Base-by-base conservation (phyloP, 2,113 vertebrate genomes). In the Seriola rivoliana region DNA sequence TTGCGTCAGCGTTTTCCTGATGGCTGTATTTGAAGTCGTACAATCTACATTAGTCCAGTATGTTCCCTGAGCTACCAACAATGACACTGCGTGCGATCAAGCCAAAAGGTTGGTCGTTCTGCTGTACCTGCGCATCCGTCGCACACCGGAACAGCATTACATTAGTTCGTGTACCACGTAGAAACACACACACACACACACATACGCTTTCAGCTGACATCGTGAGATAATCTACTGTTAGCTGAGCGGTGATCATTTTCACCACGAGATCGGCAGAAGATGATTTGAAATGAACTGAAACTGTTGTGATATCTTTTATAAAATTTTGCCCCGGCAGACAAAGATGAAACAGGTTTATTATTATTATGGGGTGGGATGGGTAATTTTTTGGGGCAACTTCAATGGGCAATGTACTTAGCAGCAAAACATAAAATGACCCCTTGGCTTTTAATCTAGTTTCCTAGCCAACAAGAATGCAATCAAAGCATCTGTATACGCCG, bases 1-100 rank as follows among this genome's bases (percentile, higher is more conserved):
- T 11, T 64, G 60, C 12, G 48, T 82, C 19, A 23, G 68, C 34
- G 23, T 46, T 69, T 84, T 87, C 60, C 85, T 84, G 34, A 85
- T 60, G 82, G 42, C 60, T 81, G 67, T 11, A 50, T 67, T 75
- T 67, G 17, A 36, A 80, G 59, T 81, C 8, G 32, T 91, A 93
- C 88, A 88, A 91, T 90, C 79, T 67, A 80, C 48, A 71, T 66
- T n/a, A 89, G 87, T 91, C 88, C 83, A 89, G 78, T 80, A 67
- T 92, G 76, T 93, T 95, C 94, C 94, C 94, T 95, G 94, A 95
- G 94, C 92, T 93, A 88, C 80, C 42, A 63, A 71, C 70, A 68
- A 50, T 52, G 44, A 85, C 54, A 68, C 54, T 21, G 63, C 63
- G 66, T 58, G 67, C 44, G 3, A 71, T 82, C n/a, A 71, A 62